Evolutionary conservation across 2,888 invertebrate genomes (phyloP).

Genomic region (Bugulina stolonifera): DNA sequence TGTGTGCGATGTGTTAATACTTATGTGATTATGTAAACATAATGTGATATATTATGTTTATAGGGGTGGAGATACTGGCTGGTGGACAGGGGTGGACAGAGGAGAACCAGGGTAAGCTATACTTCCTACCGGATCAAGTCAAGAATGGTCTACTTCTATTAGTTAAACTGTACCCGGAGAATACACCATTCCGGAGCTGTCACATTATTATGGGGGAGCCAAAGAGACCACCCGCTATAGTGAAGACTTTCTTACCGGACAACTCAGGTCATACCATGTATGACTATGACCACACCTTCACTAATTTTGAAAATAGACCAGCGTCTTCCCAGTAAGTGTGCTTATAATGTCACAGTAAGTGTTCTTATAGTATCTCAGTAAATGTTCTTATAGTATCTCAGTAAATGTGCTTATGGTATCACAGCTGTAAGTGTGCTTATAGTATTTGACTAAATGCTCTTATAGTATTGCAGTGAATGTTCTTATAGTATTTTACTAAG

Average conservation of each 20-base stretch:
- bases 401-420: too few relatives aligned
- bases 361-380: too few relatives aligned
- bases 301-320: not conserved
- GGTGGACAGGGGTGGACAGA: not conserved
- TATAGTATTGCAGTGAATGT: too few relatives aligned
- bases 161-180: not conserved
- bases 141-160: not conserved
- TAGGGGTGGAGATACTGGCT: slow-evolving; percentile 4
- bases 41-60: too few relatives aligned
- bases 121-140: not conserved
- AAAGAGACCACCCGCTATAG: not conserved
- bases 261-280: not conserved
- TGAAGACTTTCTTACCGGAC: slow-evolving; percentile 2
- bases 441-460: too few relatives aligned
- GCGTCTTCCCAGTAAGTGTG: too few relatives aligned
- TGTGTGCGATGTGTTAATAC: too few relatives aligned
- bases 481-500: too few relatives aligned
- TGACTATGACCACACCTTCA: slow-evolving; percentile 1
- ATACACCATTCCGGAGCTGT: slow-evolving; percentile 1
- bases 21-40: too few relatives aligned
- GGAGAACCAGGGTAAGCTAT: not conserved
- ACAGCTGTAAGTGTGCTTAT: too few relatives aligned
- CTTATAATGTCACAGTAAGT: too few relatives aligned
- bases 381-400: too few relatives aligned
- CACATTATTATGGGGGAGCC: not conserved